Conservation (phyloP, 2,888 invertebrate species). For the Oscheius sp. region DNA sequence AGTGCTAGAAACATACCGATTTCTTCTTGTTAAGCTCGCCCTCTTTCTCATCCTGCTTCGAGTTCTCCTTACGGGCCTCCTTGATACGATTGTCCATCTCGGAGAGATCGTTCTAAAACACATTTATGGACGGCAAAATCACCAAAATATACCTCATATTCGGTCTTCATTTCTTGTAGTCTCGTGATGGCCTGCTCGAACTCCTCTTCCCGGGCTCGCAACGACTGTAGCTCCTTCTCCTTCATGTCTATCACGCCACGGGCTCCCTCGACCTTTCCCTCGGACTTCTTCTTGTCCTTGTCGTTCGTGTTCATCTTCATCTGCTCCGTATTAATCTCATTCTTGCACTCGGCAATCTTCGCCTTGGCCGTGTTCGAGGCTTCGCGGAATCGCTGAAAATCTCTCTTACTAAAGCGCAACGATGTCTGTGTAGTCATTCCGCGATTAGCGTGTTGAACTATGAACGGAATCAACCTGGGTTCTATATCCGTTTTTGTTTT, state of each 20-base stretch:
- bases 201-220: not conserved
- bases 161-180: not conserved
- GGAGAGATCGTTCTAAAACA: not conserved
- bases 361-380: constrained; percentile 39
- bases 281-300: constrained; percentile 29
- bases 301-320: constrained; percentile 62
- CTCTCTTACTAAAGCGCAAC: no score
- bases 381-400: constrained; percentile 78
- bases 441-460: no score
- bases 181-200: not conserved
- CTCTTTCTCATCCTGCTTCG: constrained; percentile 18
- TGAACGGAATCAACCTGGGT: no score
- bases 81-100: constrained; percentile 5
- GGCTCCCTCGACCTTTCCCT: constrained; percentile 2
- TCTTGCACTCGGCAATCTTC: constrained; percentile 77
- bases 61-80: constrained; percentile 14
- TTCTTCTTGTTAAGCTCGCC: not conserved
- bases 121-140: not conserved
- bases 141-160: constrained; percentile 7
- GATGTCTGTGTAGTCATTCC: no score
- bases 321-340: constrained; percentile 76
- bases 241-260: not conserved
- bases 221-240: constrained; percentile 18
- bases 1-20: constrained; percentile 1
- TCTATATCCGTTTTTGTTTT: no score